phyloP scores from a whole-genome alignment of 2,888 invertebrate species.

The Trimorus sp. region DNA sequence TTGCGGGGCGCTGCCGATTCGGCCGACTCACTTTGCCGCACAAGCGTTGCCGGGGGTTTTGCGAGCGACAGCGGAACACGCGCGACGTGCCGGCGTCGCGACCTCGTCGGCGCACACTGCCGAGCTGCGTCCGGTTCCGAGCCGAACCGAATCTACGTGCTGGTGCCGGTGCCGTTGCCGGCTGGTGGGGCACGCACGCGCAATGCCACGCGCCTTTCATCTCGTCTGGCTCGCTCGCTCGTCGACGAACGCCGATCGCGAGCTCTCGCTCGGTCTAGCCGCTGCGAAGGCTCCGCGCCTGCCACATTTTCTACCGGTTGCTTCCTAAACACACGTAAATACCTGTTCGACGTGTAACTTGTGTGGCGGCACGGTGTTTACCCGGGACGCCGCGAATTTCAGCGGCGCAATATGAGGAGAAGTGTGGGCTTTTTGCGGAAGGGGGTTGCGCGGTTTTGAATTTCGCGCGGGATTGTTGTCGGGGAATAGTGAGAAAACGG shows the following conservation, averaged over 20 bases:
- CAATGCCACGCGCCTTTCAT: constrained; percentile 40
- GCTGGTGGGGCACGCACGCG: constrained; percentile 71
- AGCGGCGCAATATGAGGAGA: background rate
- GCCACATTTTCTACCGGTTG: constrained; percentile 72
- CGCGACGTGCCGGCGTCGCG: constrained; percentile 73
- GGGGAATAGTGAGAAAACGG: too few relatives aligned
- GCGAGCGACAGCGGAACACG: too few relatives aligned
- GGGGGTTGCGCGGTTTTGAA: too few relatives aligned
- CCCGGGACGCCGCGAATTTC: constrained; percentile 12
- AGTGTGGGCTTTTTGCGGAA: too few relatives aligned
- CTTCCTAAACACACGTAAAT: constrained; percentile 65
- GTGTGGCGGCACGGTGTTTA: constrained; percentile 46
- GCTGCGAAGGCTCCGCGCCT: constrained; percentile 60
- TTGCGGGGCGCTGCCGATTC: background rate
- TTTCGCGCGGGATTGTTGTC: too few relatives aligned
- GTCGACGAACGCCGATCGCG: too few relatives aligned
- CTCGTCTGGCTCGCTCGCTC: background rate
- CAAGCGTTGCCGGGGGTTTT: constrained; percentile 24
- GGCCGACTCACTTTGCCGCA: constrained; percentile 53
- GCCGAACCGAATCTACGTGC: constrained; percentile 45
- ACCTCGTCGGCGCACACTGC: constrained; percentile 73
- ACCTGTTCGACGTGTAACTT: constrained; percentile 52
- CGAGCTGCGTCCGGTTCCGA: constrained; percentile 50
- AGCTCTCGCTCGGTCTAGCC: too few relatives aligned
- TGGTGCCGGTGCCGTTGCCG: constrained; percentile 44